Conservation (phyloP, 2,113 vertebrate genomes). For the Petroica traversi region DNA sequence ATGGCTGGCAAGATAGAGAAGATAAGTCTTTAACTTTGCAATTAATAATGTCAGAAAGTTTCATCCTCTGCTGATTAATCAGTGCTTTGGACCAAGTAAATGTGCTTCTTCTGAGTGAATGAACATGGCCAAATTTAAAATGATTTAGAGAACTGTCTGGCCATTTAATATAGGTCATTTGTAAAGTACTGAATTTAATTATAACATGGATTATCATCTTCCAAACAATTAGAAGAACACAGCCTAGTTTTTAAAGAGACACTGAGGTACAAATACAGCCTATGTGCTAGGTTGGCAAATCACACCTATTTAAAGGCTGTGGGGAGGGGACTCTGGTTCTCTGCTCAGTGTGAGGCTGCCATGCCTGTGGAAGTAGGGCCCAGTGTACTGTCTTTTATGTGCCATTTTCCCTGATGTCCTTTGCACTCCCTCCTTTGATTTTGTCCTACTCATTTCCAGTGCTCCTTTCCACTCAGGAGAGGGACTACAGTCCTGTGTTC, state of each 20-base stretch:
- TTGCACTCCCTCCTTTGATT: not conserved
- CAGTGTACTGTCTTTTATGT: not conserved
- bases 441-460: not conserved
- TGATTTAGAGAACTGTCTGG: not conserved
- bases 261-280: not conserved
- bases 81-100: not conserved
- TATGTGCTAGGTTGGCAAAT: not conserved
- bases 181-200: not conserved
- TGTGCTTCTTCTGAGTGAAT: not conserved
- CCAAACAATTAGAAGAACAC: not conserved
- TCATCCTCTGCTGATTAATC: not conserved
- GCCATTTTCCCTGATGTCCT: not conserved
- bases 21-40: not conserved
- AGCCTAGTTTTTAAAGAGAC: not conserved
- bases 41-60: not conserved
- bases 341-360: not conserved
- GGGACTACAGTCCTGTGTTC: not conserved
- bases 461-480: not conserved
- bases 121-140: not conserved
- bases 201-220: not conserved
- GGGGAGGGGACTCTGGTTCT: not conserved
- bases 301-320: not conserved
- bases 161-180: not conserved
- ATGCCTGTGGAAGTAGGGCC: not conserved
- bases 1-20: not conserved